Base-by-base conservation (phyloP, 2,888 invertebrate genomes). In the Drosophila kanekoi region DNA sequence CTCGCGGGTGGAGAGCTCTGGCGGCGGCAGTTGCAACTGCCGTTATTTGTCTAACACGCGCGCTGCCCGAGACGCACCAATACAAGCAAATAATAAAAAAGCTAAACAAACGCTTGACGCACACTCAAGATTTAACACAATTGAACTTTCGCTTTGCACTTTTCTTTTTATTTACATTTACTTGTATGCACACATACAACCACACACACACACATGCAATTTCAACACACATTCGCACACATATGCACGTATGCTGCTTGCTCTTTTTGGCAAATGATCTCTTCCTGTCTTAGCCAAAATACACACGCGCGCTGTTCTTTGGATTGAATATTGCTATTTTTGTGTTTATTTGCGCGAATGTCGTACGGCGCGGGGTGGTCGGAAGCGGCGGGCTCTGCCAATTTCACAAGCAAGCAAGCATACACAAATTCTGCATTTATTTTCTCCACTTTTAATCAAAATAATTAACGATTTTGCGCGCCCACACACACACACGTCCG, bases 141-240 rank as follows among this genome's bases (percentile, higher is more conserved):
- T 65, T 65, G 59, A 85, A 82, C 82, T 83, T 83, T 83, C 82
- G 86, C 83, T 86, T 82, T 82, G 73, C 83, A 82, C 72, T 83
- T 86, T 86, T 86, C 76, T 67, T 82, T 57, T 73, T 73, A 77
- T 67, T 77, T 69, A 68, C 60, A 68, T 69, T 73, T 52, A 59
- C 67, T 61, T 43, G 32, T 20, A 33, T 45, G 35, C 64, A 59
- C n/a, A 53, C 37, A 44, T 10, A 48, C 13, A 53, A 37, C 41
- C 13, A 48, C n/a, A 54, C 23, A 47, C 13, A 37, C 35, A 57
- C 11, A 35, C 45, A 47, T 43, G 16, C 9, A n/a, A 58, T n/a
- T 28, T 28, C 8, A 28, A 28, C 28, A 8, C 8, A 28, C 28
- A 28, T 28, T 28, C 28, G 8, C 28, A 54, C 43, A 40, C 16